Evolutionary conservation across 2,888 invertebrate genomes (phyloP), one percentile per base, ranked within the genome.

Genomic region (Leptinotarsa haldemani): DNA sequence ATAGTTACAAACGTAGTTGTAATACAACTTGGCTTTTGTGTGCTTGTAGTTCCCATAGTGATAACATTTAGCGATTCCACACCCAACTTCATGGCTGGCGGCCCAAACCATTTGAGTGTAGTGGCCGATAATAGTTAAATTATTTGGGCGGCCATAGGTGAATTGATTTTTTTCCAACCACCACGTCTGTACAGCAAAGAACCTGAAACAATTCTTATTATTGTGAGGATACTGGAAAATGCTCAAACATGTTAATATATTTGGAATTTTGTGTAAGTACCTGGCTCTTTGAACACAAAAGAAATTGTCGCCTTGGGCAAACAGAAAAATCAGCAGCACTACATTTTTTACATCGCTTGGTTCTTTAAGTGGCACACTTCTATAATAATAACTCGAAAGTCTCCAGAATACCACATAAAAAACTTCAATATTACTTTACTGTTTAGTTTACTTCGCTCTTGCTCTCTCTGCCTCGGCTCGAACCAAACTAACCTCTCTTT

Each of bases 61-160:
- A n/a, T 88, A 86, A 84, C 95, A 95, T 82, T 91, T 90, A 25
- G 93, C 90, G 80, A 94, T 88, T 0, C 94, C 94, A 82, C 95
- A 95, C 52, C 95, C 94, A 18, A 95, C 91, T 84, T 93, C 91
- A 84, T 94, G 94, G 22, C 91, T 92, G 3, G 93, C 90, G 15
- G 94, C 94, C 95, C 95, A 95, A 30, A 93, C 94, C 92, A 95
- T 91, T 87, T 95, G 94, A 0, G 94, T 94, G 85, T 94, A 95
- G 87, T 95, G 95, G 0, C 95, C 95, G 25, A 94, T 90, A 16
- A 90, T 89, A 76, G 89, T 89, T 3, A 94, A 83, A 82, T 91
- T 92, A 66, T 87, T 83, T 0, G 89, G 88, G 46, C 90, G 87
- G 0, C 93, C 94, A 83, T 92, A 95, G 0, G 91, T 93, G 83